phyloP scores from a whole-genome alignment of 2,888 invertebrate species.

The Lasioglossum morio region DNA sequence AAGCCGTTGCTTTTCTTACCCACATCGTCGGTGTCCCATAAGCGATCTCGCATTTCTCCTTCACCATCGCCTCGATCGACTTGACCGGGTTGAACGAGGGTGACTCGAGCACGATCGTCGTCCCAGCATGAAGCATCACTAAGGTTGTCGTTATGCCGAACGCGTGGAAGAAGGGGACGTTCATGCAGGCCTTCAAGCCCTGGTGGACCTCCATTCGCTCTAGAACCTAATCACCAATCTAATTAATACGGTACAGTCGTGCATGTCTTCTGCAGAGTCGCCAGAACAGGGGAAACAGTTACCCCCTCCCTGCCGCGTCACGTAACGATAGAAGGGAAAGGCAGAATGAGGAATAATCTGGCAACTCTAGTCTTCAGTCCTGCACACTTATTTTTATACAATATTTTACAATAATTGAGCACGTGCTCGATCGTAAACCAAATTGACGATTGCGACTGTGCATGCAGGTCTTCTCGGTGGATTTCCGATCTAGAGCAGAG shows the following conservation, averaged over 20 bases:
- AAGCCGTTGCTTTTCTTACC: slow-evolving; percentile 73
- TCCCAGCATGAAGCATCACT: slow-evolving; percentile 87
- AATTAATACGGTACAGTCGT: no score
- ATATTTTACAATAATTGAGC: no score
- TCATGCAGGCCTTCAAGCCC: slow-evolving; percentile 85
- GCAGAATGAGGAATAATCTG: no score
- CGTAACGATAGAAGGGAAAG: no score
- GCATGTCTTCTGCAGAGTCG: no score
- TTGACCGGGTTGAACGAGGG: slow-evolving; percentile 87
- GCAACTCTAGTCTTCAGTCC: no score
- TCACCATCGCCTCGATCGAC: slow-evolving; percentile 87
- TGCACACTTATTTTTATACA: no score
- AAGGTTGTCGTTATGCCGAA: slow-evolving; percentile 90
- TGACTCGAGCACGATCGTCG: slow-evolving; percentile 88
- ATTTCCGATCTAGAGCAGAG: slow-evolving; percentile 73
- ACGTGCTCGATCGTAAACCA: no score
- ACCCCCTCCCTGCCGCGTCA: no score
- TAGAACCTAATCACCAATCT: slow-evolving; percentile 58
- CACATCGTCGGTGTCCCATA: slow-evolving; percentile 95
- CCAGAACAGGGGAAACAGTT: no score
- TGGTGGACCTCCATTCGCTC: slow-evolving; percentile 82
- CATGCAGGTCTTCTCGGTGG: slow-evolving; percentile 63
- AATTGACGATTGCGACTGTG: no score
- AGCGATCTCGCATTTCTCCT: slow-evolving; percentile 89
- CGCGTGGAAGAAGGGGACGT: slow-evolving; percentile 93